Base-by-base conservation (phyloP, 1,140 invertebrate species). In the Zelostemma sp. region DNA sequence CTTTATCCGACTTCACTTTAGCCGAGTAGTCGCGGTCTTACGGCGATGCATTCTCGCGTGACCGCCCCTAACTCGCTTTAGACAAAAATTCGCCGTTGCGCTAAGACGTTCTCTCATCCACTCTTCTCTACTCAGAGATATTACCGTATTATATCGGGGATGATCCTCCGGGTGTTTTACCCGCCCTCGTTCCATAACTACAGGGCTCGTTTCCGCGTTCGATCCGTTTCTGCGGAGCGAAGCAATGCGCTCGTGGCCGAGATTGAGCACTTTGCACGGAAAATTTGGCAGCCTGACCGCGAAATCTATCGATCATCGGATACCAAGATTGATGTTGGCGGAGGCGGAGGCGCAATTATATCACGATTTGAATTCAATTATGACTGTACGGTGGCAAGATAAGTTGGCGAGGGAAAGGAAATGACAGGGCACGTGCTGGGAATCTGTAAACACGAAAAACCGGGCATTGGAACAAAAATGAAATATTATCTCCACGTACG, bases 291-390 rank as follows among this genome's bases (percentile, higher is more conserved):
- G 68, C 54, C 57, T 64, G 61, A 69, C 67, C 67, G 67, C 67
- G 53, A 18, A 55, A 51, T 12, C 56, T 53, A 69, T 69, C 61
- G 67, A 69, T 69, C 61, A 69, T 61, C 38, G 53, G 47, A 18
- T 43, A 54, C 2, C 61, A 50, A 70, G 68, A 70, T 70, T 65
- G 58, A 70, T 70, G 56, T 45, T 40, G 25, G 25, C 3, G 25
- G 8, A 28, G 25, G 25, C 25, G 3, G 31, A 6, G 33, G 51
- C 28, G 67, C 67, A 70, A 70, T 70, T 61, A 65, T 70, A 70
- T 70, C 67, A 65, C 53, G 61, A 64, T 70, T 70, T 70, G 60
- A 64, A 70, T 65, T 70, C 67, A 64, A 70, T 70, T 70, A 70
- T 61, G 57, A 61, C 54, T 60, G 43, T 46, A 41, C 18, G 33